Conservation (phyloP, 2,888 invertebrate species). For the Branchipolynoe longqiensis region DNA sequence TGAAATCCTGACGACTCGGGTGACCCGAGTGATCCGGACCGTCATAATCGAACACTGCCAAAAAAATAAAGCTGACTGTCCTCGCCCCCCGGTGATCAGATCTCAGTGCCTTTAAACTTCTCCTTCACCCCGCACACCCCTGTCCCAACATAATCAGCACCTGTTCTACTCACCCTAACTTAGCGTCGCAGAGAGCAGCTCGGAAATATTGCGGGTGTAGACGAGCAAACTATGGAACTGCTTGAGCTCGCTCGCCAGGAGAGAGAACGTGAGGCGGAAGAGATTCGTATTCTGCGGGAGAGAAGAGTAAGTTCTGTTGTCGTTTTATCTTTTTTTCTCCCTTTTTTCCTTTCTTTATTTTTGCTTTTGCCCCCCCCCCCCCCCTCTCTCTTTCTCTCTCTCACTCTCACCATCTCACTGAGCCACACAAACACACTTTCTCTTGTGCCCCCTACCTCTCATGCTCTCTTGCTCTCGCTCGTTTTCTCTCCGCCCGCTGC, state of each 20-base stretch:
- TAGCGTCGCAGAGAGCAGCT: conserved; percentile 65
- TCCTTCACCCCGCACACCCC: background rate
- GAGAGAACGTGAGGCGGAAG: conserved; percentile 72
- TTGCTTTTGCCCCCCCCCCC: background rate
- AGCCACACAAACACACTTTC: no score
- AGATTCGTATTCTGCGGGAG: conserved; percentile 71
- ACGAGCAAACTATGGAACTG: conserved; percentile 59
- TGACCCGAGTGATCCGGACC: no score
- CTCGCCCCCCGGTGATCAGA: no score
- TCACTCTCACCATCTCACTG: background rate
- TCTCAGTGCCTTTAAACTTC: no score
- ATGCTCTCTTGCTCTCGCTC: no score
- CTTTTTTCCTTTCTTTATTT: conserved; percentile 1
- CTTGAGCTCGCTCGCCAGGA: conserved; percentile 64
- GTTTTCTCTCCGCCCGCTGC: no score
- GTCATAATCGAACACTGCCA: no score
- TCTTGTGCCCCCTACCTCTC: no score
- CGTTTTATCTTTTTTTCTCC: background rate
- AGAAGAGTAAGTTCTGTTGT: conserved; percentile 81
- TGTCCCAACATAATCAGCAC: conserved; percentile 37
- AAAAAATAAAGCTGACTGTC: no score
- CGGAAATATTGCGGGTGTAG: conserved; percentile 52
- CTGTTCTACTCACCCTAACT: conserved; percentile 49
- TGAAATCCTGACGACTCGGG: no score
- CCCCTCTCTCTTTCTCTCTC: conserved; percentile 1